Base-by-base conservation (phyloP, 2,113 vertebrate species). In the Gobio gobio region DNA sequence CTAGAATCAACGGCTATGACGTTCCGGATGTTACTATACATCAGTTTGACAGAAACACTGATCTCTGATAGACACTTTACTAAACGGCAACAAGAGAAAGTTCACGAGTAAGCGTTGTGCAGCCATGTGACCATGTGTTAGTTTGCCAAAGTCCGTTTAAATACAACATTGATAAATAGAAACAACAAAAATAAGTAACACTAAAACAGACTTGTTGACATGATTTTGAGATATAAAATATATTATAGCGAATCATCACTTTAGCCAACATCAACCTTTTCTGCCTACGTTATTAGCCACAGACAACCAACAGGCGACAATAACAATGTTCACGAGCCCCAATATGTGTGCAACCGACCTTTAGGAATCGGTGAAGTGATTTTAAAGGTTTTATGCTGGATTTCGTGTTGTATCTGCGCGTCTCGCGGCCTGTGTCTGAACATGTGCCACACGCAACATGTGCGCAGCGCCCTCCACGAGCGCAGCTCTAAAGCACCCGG, bases 371-470 rank as follows among this genome's bases (percentile, higher is more conserved):
- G 5, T 20, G 3, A 33, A 29, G 14, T 13, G 5, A 14, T 14
- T 66, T 40, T 13, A 51, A 7, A 14, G 4, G 26, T n/a, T 81
- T 51, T 54, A 2, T 33, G 26, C 3, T 22, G 1, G 13, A 26
- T 66, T 36, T 54, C 0, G 6, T 9, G 26, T 26, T 8, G 12
- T 3, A 61, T n/a, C 10, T 54, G 43, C 18, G 26, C 9, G 45
- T 51, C 1, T 47, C 16, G 79, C 26, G 79, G 79, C 79, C 79
- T 82, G 79, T 68, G 3, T 68, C 61, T 68, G 45, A 33, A 82
- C 63, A 68, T 82, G 79, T 68, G 61, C 79, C 26, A 68, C 79
- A 82, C 5, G 13, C 61, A 81, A 81, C 78, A 81, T 68, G 79
- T 82, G 79, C 79, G 79, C 12, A 36, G 29, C 63, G 10, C 18